These are phyloP conservation scores for Alosa sapidissima DNA, from an alignment of 2,797 vertebrate genomes.

Conservation along the genomic window DNA sequence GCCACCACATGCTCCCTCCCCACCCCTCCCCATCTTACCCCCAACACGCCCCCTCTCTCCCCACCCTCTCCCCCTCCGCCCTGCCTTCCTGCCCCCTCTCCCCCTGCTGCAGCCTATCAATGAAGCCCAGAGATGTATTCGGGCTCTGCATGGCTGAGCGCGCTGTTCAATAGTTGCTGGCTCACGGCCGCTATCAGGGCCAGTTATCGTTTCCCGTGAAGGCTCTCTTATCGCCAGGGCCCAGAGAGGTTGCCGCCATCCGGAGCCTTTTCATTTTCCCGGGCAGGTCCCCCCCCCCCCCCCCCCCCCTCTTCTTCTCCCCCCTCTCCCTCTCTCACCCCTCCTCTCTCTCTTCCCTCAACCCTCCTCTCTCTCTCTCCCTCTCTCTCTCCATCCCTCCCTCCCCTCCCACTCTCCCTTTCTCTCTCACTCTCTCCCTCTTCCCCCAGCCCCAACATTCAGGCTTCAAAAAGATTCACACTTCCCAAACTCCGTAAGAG, in stretches of 20 bases:
- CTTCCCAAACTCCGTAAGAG: slow-evolving; percentile 94
- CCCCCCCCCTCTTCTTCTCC: slow-evolving; percentile 21
- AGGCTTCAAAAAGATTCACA: slow-evolving; percentile 99
- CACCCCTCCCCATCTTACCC: background rate
- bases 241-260: slow-evolving; percentile 99
- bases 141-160: slow-evolving; percentile 97
- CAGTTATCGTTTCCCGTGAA: slow-evolving; percentile 99
- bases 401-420: slow-evolving; percentile 30
- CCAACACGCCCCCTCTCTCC: slow-evolving; percentile 61
- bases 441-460: slow-evolving; percentile 82
- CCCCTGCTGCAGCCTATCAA: slow-evolving; percentile 98
- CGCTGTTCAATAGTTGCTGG: slow-evolving; percentile 92
- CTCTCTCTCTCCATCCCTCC: background rate
- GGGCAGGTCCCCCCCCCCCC: slow-evolving; percentile 73
- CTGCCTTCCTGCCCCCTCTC: slow-evolving; percentile 63
- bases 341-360: slow-evolving; percentile 21
- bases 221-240: slow-evolving; percentile 99
- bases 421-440: slow-evolving; percentile 37
- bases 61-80: slow-evolving; percentile 59
- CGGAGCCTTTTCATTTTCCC: slow-evolving; percentile 95
- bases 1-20: background rate
- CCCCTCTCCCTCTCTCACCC: background rate
- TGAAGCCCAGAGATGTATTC: slow-evolving; percentile 99
- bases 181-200: slow-evolving; percentile 86
- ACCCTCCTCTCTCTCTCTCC: slow-evolving; percentile 47